Percentiles rank a stretch among this genome's conserved stretches.
Evolutionary conservation across 2,888 invertebrate species (phyloP).

Genomic region (Cryptocephalus primarius): DNA sequence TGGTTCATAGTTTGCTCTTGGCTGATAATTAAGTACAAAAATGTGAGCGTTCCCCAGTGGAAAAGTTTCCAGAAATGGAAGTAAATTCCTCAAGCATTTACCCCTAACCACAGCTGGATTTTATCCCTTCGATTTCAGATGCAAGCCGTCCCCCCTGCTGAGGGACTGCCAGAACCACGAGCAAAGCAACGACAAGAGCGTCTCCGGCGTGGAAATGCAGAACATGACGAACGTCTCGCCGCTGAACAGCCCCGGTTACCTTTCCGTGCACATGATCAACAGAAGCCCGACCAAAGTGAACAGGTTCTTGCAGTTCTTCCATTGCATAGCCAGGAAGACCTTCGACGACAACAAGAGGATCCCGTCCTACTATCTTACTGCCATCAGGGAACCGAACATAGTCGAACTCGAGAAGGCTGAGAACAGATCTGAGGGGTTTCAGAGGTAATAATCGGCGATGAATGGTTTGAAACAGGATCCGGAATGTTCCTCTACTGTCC

Average conservation of each 20-base stretch:
- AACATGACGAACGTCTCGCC: conserved; percentile 1
- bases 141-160: too few species aligned
- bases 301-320: conserved; percentile 10
- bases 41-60: too few species aligned
- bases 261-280: conserved; percentile 5
- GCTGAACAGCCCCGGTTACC: conserved; percentile 3
- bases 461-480: too few species aligned
- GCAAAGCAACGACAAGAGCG: neutral
- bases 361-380: conserved; percentile 7
- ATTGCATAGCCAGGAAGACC: conserved; percentile 12
- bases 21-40: too few species aligned
- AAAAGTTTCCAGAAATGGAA: too few species aligned
- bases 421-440: neutral
- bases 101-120: too few species aligned
- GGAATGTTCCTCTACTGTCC: too few species aligned
- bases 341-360: conserved; percentile 11
- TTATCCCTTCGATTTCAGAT: too few species aligned
- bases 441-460: neutral
- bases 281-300: conserved; percentile 4
- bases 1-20: too few species aligned
- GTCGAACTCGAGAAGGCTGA: conserved; percentile 6
- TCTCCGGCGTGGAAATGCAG: conserved; percentile 3
- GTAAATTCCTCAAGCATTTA: too few species aligned
- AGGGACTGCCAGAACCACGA: neutral
- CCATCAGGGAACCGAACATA: conserved; percentile 5